Evolutionary conservation across 2,113 vertebrate species (phyloP).

Genomic region (Odocoileus virginianus): DNA sequence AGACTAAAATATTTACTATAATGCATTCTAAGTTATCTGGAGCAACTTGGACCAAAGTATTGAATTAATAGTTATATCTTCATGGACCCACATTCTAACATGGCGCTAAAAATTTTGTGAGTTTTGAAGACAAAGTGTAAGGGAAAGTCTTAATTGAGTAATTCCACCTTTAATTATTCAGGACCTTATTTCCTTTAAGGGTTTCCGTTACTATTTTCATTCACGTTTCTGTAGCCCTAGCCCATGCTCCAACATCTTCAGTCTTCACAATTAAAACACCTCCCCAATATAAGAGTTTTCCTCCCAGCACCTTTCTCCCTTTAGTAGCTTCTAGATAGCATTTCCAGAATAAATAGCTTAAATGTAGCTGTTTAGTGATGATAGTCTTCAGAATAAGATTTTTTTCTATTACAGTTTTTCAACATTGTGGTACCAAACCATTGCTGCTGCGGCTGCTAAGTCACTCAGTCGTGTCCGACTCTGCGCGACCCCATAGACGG

Average conservation of each 20-base stretch:
- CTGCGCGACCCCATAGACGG: rapidly evolving
- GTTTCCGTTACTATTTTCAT: not conserved
- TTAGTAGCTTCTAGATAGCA: not conserved
- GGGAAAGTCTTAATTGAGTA: not conserved
- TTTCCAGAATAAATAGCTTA: not conserved
- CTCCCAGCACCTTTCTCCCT: not conserved
- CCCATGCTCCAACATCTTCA: not conserved
- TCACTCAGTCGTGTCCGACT: rapidly evolving
- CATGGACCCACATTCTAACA: not conserved
- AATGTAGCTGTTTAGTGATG: not conserved
- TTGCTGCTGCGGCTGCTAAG: not conserved
- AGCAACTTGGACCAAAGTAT: not conserved
- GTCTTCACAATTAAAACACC: not conserved
- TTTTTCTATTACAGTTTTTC: not conserved
- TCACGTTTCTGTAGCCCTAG: not conserved
- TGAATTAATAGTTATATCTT: not conserved
- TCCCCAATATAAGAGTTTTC: not conserved
- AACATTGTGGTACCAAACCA: not conserved
- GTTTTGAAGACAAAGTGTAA: not conserved
- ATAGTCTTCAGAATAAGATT: not conserved
- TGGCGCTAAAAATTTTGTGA: not conserved
- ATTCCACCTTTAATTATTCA: not conserved
- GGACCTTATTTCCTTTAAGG: not conserved
- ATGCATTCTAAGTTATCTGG: not conserved
- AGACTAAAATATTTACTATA: not conserved